Conservation (phyloP, 2,797 vertebrate genomes). For the Hyperoplus immaculatus region DNA sequence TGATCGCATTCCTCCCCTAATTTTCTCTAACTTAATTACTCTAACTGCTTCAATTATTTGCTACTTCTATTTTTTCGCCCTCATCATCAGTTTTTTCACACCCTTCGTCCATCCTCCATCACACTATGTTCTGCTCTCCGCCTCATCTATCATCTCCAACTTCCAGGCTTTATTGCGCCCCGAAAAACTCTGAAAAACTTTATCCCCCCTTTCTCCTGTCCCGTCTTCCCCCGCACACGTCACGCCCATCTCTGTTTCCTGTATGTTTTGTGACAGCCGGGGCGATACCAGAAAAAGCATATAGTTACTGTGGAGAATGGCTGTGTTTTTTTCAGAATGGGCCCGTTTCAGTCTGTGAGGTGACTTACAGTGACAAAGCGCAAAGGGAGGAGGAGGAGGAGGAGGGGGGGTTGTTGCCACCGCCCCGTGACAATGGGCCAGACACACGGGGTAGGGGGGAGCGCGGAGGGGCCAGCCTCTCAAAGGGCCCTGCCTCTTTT, state of each 20-base stretch:
- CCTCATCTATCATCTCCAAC: slow-evolving; percentile 44
- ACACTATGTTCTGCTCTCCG: slow-evolving; percentile 46
- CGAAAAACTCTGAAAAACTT: slow-evolving; percentile 52
- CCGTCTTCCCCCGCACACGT: slow-evolving; percentile 57
- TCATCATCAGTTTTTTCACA: slow-evolving; percentile 10
- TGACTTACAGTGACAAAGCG: slow-evolving; percentile 89
- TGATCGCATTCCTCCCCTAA: not conserved
- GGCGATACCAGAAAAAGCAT: slow-evolving; percentile 64
- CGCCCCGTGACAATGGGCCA: slow-evolving; percentile 85
- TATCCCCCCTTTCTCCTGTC: slow-evolving; percentile 73
- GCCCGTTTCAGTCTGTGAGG: slow-evolving; percentile 80
- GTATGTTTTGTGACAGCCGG: slow-evolving; percentile 83
- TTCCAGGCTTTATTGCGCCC: slow-evolving; percentile 52
- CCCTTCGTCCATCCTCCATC: slow-evolving; percentile 26
- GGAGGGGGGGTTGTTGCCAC: slow-evolving; percentile 69
- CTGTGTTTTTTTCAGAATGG: slow-evolving; percentile 66
- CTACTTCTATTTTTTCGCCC: not conserved
- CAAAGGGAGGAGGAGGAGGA: slow-evolving; percentile 51
- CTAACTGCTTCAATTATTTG: not conserved
- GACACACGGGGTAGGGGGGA: slow-evolving; percentile 77
- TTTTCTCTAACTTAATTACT: not conserved
- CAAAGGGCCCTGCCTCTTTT: slow-evolving; percentile 85
- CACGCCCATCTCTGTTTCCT: slow-evolving; percentile 74
- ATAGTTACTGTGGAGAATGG: slow-evolving; percentile 78
- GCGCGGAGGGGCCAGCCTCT: slow-evolving; percentile 77